Evolutionary conservation across 1,140 invertebrate genomes (phyloP).

Genomic region (Nephila pilipes): DNA sequence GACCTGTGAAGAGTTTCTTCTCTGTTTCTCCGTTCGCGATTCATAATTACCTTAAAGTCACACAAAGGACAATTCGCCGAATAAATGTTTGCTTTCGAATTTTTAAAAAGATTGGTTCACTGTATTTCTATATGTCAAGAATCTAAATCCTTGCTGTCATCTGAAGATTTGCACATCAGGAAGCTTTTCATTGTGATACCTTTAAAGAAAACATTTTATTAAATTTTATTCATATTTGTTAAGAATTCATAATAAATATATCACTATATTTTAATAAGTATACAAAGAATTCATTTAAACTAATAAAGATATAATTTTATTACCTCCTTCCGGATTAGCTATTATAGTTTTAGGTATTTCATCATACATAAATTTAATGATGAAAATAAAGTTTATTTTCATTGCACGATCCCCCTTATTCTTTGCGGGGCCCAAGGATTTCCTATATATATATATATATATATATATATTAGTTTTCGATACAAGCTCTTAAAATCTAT

Average conservation of each 20-base stretch:
- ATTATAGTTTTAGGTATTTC: too few species aligned
- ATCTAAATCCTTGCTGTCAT: not conserved
- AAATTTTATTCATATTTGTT: not conserved
- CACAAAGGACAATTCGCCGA: not conserved
- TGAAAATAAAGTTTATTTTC: too few species aligned
- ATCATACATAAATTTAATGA: too few species aligned
- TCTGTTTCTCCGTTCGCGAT: constrained; percentile 61
- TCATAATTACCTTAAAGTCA: constrained; percentile 43
- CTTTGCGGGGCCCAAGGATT: too few species aligned
- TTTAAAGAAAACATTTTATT: not conserved
- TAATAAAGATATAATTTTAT: too few species aligned
- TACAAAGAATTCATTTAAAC: not conserved
- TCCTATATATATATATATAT: too few species aligned
- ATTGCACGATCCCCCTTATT: too few species aligned
- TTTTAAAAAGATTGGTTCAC: not conserved
- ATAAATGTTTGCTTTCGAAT: not conserved
- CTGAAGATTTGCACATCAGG: not conserved
- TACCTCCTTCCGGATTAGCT: too few species aligned
- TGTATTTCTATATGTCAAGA: not conserved
- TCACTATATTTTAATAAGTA: not conserved
- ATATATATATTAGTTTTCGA: too few species aligned
- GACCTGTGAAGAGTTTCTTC: constrained; percentile 46
- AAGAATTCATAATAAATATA: too few species aligned
- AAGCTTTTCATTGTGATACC: constrained; percentile 56
- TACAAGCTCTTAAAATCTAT: too few species aligned